Evolutionary conservation across 2,113 vertebrate species (phyloP).

Genomic region (Spizaetus ornatus): DNA sequence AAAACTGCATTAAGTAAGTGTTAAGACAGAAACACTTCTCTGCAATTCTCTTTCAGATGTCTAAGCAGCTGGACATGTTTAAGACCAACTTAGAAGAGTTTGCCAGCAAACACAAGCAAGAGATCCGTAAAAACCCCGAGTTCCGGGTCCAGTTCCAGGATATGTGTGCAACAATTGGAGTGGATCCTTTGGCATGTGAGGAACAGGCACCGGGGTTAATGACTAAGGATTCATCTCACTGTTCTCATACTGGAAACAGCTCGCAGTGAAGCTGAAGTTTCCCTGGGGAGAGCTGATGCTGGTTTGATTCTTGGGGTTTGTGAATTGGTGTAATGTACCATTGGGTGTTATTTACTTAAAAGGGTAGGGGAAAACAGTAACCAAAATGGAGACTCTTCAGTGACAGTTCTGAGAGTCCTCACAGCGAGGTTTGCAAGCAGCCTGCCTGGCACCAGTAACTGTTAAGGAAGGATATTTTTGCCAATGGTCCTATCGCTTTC

Average conservation of each 20-base stretch:
- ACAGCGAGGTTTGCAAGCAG: neutral
- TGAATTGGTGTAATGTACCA: neutral
- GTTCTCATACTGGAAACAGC: neutral
- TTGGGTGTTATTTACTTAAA: neutral
- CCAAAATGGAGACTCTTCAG: neutral
- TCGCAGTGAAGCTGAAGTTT: neutral
- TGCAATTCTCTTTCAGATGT: conserved; percentile 81
- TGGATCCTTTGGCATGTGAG: conserved; percentile 95
- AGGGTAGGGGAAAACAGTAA: too few species aligned
- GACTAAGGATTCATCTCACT: rapidly evolving
- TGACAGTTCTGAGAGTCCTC: neutral
- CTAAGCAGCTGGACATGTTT: conserved; percentile 93
- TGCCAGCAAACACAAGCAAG: conserved; percentile 97
- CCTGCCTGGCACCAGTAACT: neutral
- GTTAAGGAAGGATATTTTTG: neutral
- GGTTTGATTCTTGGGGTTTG: neutral
- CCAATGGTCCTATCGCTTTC: rapidly evolving
- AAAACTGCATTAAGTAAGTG: neutral
- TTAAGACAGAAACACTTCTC: neutral
- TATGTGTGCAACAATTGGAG: conserved; percentile 96
- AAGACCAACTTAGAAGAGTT: conserved; percentile 93
- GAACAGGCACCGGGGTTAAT: neutral
- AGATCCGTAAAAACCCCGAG: conserved; percentile 87
- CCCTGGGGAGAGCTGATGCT: neutral
- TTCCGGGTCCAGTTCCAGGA: conserved; percentile 98